Evolutionary conservation across 2,888 invertebrate species (phyloP).

Genomic region (Cephus sareptanus): DNA sequence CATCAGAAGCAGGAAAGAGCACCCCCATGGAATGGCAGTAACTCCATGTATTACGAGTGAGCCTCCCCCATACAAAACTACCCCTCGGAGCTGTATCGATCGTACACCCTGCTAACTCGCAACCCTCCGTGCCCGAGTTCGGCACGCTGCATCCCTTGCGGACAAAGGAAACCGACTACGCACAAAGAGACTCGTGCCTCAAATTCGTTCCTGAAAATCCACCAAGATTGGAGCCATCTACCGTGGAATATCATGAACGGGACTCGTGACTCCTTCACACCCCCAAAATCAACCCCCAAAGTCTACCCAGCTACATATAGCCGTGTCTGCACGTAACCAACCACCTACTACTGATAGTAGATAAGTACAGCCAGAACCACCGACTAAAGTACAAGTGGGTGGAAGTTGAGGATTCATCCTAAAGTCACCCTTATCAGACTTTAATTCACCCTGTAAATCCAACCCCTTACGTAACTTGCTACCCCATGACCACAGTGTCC

Average conservation of each 20-base stretch:
- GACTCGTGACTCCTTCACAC: background rate
- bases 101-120: slow-evolving; percentile 45
- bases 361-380: background rate
- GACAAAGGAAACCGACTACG: slow-evolving; percentile 16
- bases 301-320: background rate
- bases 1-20: slow-evolving; percentile 6
- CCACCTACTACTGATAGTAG: background rate
- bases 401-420: background rate
- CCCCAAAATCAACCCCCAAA: background rate
- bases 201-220: background rate
- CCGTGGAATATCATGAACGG: background rate
- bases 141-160: slow-evolving; percentile 35
- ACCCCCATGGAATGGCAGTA: slow-evolving; percentile 35
- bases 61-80: slow-evolving; percentile 58
- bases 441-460: background rate
- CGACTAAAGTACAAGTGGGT: background rate
- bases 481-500: background rate
- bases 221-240: background rate
- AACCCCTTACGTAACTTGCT: background rate
- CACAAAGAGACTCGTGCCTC: slow-evolving; percentile 1
- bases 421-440: background rate
- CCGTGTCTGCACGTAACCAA: background rate
- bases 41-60: slow-evolving; percentile 54
- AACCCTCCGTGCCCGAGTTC: slow-evolving; percentile 40
- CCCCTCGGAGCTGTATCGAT: slow-evolving; percentile 61